phyloP scores from a whole-genome alignment of 2,888 invertebrate genomes.

The Volucella inanis region DNA sequence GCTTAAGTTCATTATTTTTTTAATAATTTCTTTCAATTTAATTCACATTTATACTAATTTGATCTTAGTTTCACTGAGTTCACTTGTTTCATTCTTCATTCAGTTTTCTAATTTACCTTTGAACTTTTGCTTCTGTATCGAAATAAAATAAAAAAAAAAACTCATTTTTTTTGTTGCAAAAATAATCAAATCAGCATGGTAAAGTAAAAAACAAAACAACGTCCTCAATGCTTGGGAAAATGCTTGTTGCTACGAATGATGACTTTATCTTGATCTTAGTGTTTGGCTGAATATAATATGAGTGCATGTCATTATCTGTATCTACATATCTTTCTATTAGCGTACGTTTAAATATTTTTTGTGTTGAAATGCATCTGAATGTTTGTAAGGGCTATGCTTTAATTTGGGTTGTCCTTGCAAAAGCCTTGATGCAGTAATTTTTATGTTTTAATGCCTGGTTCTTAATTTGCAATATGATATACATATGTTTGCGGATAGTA shows the following conservation, averaged over 20 bases:
- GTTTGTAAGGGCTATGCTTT: constrained; percentile 48
- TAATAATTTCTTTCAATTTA: constrained; percentile 40
- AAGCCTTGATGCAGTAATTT: constrained; percentile 26
- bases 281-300: constrained; percentile 41
- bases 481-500: no score
- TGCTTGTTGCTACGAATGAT: constrained; percentile 53
- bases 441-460: constrained; percentile 2
- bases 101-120: constrained; percentile 55
- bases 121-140: constrained; percentile 58
- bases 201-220: neutral
- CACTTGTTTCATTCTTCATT: constrained; percentile 61
- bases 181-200: constrained; percentile 44
- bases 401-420: constrained; percentile 17
- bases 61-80: constrained; percentile 62
- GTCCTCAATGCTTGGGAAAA: constrained; percentile 36
- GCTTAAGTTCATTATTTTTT: constrained; percentile 49
- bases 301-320: constrained; percentile 51
- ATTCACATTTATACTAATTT: constrained; percentile 65
- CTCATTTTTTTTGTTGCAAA: neutral
- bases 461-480: neutral
- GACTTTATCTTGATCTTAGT: constrained; percentile 34
- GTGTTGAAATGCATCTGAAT: constrained; percentile 39
- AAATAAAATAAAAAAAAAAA: constrained; percentile 30
- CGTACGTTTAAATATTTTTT: neutral
- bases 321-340: neutral